These are phyloP conservation scores for Leucophora obtusa DNA, from an alignment of 2,888 invertebrate species.

Conservation along the genomic window DNA sequence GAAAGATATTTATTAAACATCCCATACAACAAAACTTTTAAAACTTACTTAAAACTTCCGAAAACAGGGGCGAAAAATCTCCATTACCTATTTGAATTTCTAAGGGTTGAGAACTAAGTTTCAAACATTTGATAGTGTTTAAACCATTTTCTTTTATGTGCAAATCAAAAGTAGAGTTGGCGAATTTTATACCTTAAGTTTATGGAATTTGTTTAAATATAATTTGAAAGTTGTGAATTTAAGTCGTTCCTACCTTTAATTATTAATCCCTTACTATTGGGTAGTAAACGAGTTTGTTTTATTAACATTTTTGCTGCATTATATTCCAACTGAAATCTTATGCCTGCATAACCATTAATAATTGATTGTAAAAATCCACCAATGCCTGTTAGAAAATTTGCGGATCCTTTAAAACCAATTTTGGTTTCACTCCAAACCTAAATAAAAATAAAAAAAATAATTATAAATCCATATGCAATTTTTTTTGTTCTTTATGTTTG, in stretches of 20 bases:
- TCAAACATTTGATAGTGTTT: conserved; percentile 47
- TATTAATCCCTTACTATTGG: conserved; percentile 44
- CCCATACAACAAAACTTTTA: not conserved
- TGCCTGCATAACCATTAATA: conserved; percentile 81
- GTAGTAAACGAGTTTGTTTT: conserved; percentile 42
- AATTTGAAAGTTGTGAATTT: too few relatives aligned
- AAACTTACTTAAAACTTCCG: conserved; percentile 66
- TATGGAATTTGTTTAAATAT: too few relatives aligned
- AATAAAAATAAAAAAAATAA: too few relatives aligned
- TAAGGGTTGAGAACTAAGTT: conserved; percentile 49
- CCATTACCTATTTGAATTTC: conserved; percentile 45
- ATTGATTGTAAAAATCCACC: conserved; percentile 82
- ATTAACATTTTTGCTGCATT: conserved; percentile 58
- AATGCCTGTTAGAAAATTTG: conserved; percentile 82
- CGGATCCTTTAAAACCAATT: conserved; percentile 80
- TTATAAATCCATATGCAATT: too few relatives aligned
- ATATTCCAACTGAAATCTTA: conserved; percentile 79
- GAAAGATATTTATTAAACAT: conserved; percentile 10
- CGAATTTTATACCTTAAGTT: conserved; percentile 70
- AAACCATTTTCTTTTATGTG: conserved; percentile 30
- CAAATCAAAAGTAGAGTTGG: conserved; percentile 68
- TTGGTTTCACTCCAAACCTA: conserved; percentile 82
- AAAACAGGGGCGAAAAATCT: conserved; percentile 28
- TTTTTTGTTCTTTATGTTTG: too few relatives aligned
- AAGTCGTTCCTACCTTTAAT: conserved; percentile 58